Evolutionary conservation across 2,888 invertebrate genomes (phyloP).

Genomic region (Serrognathus titanus): DNA sequence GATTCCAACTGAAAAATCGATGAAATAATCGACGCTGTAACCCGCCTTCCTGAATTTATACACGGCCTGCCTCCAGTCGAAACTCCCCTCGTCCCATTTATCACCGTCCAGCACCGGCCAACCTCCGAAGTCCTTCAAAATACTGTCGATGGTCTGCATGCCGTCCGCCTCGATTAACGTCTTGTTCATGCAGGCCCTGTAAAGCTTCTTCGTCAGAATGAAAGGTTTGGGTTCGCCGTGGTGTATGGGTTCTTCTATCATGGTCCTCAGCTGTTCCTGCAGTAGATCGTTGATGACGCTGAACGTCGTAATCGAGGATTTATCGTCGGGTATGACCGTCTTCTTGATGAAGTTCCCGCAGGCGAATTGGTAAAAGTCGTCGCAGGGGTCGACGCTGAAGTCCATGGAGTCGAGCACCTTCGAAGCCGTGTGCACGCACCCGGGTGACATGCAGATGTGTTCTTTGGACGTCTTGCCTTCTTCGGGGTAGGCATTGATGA

Average conservation of each 20-base stretch:
- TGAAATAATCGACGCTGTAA: slow-evolving; percentile 85
- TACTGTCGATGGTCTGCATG: slow-evolving; percentile 65
- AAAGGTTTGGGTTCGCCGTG: slow-evolving; percentile 67
- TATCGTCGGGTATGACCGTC: slow-evolving; percentile 77
- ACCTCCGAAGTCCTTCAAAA: slow-evolving; percentile 78
- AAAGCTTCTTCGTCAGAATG: slow-evolving; percentile 74
- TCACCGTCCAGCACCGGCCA: slow-evolving; percentile 89
- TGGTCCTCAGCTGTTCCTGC: slow-evolving; percentile 66
- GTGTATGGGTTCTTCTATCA: slow-evolving; percentile 64
- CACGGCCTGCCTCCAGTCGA: slow-evolving; percentile 79
- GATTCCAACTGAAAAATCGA: slow-evolving; percentile 85
- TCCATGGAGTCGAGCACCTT: slow-evolving; percentile 71
- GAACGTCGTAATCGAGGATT: slow-evolving; percentile 73
- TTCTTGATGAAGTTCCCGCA: slow-evolving; percentile 69
- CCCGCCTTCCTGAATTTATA: slow-evolving; percentile 77
- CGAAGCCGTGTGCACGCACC: slow-evolving; percentile 79
- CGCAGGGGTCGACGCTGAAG: slow-evolving; percentile 68
- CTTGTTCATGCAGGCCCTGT: slow-evolving; percentile 85
- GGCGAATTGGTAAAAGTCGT: slow-evolving; percentile 78
- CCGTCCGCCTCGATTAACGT: slow-evolving; percentile 78
- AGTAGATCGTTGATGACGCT: slow-evolving; percentile 72
- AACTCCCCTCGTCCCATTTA: slow-evolving; percentile 66
- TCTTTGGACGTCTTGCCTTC: slow-evolving; percentile 36
- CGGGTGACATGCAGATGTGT: slow-evolving; percentile 66
- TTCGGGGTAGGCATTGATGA: slow-evolving; percentile 28